Evolutionary conservation across 1,140 invertebrate genomes (phyloP).

Genomic region (Orius insidiosus): DNA sequence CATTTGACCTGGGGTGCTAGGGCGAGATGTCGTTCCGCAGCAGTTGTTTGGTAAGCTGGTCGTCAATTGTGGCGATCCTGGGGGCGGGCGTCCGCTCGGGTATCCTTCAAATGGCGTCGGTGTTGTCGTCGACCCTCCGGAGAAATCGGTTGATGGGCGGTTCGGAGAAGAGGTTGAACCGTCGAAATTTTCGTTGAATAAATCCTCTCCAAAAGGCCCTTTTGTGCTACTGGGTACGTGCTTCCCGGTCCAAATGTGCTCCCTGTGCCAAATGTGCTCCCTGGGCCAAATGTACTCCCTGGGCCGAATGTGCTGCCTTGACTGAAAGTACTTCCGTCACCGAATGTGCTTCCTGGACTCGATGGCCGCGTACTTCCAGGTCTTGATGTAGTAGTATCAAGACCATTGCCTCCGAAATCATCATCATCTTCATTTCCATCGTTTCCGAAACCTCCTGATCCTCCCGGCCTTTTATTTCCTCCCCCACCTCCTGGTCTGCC

Average conservation of each 20-base stretch:
- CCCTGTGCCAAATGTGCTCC: not conserved
- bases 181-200: no score
- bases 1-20: not conserved
- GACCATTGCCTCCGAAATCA: not conserved
- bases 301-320: not conserved
- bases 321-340: not conserved
- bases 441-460: not conserved
- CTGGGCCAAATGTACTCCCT: slow-evolving; percentile 5
- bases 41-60: not conserved
- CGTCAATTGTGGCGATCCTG: slow-evolving; percentile 1
- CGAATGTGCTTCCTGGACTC: not conserved
- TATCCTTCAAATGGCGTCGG: not conserved
- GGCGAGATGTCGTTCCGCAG: not conserved
- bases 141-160: no score
- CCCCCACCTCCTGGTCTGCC: slow-evolving; percentile 4
- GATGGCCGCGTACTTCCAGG: not conserved
- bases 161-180: no score
- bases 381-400: not conserved
- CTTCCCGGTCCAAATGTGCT: not conserved
- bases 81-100: not conserved
- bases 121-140: slow-evolving; percentile 5
- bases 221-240: not conserved
- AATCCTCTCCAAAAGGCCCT: no score
- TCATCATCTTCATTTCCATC: not conserved
- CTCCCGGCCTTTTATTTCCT: not conserved